A percentile compares a stretch with the other conserved stretches of the same genome.
Evolutionary conservation across 2,797 vertebrate species (phyloP).

Genomic region (Mus spretus): DNA sequence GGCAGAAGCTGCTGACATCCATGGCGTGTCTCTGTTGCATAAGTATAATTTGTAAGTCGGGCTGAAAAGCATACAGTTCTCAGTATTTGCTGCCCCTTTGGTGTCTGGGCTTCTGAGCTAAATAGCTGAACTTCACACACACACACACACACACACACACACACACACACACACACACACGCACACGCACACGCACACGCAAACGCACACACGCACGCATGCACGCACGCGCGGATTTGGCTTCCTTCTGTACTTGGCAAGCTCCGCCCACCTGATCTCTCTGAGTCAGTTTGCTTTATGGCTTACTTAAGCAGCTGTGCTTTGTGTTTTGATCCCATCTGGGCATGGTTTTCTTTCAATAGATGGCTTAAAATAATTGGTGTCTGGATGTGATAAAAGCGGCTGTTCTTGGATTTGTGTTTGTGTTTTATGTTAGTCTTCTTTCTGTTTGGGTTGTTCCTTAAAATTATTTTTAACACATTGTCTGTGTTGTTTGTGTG

Average conservation of each 20-base stretch:
- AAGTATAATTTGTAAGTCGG: background rate
- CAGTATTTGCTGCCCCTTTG: background rate
- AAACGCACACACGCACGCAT: background rate
- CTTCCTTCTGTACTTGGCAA: background rate
- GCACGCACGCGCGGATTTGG: background rate
- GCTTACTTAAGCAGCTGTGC: background rate
- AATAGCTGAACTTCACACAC: background rate
- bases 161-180: background rate
- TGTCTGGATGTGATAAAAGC: background rate
- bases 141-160: background rate
- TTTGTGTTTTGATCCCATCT: background rate
- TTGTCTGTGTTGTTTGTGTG: background rate
- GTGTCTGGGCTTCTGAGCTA: background rate
- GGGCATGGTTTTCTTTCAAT: conserved; percentile 9
- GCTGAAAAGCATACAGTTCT: background rate
- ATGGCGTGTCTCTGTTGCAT: background rate
- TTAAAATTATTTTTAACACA: background rate
- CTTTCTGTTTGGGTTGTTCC: conserved; percentile 25
- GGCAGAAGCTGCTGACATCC: too few relatives aligned
- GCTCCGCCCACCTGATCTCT: background rate
- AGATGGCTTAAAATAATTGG: background rate
- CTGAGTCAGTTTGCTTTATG: conserved; percentile 1
- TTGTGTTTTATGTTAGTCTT: conserved; percentile 9
- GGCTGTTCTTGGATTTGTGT: background rate
- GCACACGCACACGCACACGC: background rate